A percentile compares a stretch with the other conserved stretches of the same genome.
Conservation (phyloP, 2,113 vertebrate genomes). For the Rhinoderma darwinii region DNA sequence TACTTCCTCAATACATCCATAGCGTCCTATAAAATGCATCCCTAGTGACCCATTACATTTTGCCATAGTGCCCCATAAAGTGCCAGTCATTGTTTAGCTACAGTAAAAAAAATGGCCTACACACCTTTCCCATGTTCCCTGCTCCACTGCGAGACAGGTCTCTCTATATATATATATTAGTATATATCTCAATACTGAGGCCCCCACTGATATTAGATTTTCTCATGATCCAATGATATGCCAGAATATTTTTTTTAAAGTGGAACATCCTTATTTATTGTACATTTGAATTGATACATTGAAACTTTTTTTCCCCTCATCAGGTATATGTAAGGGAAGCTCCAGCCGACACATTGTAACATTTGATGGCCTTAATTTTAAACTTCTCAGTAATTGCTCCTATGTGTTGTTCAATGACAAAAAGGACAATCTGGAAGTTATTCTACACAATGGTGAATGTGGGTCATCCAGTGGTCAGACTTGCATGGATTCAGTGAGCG, state of each 20-base stretch:
- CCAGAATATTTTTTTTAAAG: background rate
- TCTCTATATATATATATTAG: too few species aligned
- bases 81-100: too few species aligned
- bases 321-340: constrained; percentile 91
- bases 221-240: background rate
- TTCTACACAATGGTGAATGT: constrained; percentile 83
- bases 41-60: too few species aligned
- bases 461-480: constrained; percentile 67
- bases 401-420: constrained; percentile 81
- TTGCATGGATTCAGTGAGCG: constrained; percentile 89
- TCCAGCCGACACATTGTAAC: constrained; percentile 90
- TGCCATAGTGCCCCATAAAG: too few species aligned
- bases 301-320: background rate
- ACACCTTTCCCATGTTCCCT: too few species aligned
- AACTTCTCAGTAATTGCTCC: constrained; percentile 85
- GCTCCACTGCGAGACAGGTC: too few species aligned
- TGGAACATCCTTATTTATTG: background rate
- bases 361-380: constrained; percentile 86
- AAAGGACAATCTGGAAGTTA: constrained; percentile 75
- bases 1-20: background rate
- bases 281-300: background rate
- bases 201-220: background rate
- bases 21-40: too few species aligned
- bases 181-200: too few species aligned
- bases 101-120: too few species aligned